A percentile compares a stretch with the other conserved stretches of the same genome.
Conservation (phyloP, 1,140 invertebrate genomes). For the Eufriesea mexicana region DNA sequence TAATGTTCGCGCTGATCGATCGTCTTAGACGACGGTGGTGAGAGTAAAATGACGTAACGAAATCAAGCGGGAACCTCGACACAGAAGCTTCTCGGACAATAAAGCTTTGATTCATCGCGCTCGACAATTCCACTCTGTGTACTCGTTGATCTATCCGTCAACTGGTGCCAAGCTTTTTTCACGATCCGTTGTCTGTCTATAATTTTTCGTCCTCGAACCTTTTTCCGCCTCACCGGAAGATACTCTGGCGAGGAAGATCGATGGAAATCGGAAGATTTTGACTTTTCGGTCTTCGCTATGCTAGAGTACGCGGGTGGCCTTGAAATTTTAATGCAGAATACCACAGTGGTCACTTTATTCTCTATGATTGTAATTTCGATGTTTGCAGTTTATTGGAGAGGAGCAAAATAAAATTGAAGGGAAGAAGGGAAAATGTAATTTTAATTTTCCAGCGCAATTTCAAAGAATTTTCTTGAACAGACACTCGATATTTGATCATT, state of each 20-base stretch:
- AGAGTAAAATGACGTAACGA: conserved; percentile 34
- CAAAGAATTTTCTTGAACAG: too few species aligned
- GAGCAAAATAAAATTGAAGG: too few species aligned
- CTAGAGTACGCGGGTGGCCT: too few species aligned
- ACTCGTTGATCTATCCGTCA: conserved; percentile 28
- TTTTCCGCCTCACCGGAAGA: background rate
- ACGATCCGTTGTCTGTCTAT: background rate
- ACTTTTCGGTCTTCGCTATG: too few species aligned
- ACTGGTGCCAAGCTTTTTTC: conserved; percentile 26
- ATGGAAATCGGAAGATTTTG: background rate
- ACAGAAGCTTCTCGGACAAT: conserved; percentile 11
- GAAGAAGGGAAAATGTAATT: too few species aligned
- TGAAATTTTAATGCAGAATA: too few species aligned
- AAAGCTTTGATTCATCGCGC: conserved; percentile 36
- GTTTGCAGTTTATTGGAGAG: too few species aligned
- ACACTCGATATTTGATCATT: too few species aligned
- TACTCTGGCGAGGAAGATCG: too few species aligned
- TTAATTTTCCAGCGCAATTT: too few species aligned
- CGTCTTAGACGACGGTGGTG: conserved; percentile 1
- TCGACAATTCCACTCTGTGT: background rate
- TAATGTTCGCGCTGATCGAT: conserved; percentile 34
- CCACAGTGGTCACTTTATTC: too few species aligned
- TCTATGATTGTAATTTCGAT: too few species aligned
- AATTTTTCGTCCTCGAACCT: background rate
- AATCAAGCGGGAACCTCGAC: background rate